Evolutionary conservation across 2,888 invertebrate genomes (phyloP).

Genomic region (Dynastes hyllus): DNA sequence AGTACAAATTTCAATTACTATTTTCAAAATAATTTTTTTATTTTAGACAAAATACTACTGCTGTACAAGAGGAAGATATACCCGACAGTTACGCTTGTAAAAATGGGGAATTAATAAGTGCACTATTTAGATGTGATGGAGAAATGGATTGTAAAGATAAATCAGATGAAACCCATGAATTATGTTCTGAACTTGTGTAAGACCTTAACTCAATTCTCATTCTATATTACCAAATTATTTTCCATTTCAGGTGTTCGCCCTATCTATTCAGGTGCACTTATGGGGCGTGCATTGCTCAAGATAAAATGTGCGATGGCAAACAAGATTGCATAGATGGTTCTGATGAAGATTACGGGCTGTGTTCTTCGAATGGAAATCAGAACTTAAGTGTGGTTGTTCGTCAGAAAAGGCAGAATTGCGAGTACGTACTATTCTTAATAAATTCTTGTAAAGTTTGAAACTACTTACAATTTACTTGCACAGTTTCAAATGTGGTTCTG

Average conservation of each 20-base stretch:
- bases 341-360: background rate
- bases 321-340: slow-evolving; percentile 71
- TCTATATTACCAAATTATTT: too few species aligned
- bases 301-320: slow-evolving; percentile 46
- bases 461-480: too few species aligned
- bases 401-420: background rate
- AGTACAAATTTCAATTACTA: too few species aligned
- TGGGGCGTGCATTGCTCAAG: slow-evolving; percentile 63
- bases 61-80: background rate
- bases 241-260: slow-evolving; percentile 58
- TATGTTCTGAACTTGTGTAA: slow-evolving; percentile 56
- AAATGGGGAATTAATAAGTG: background rate
- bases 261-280: slow-evolving; percentile 63
- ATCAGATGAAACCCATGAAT: slow-evolving; percentile 58
- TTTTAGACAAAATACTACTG: too few species aligned
- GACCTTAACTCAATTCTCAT: background rate
- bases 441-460: too few species aligned
- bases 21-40: too few species aligned
- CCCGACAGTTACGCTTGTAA: background rate
- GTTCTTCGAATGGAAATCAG: background rate
- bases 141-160: slow-evolving; percentile 58
- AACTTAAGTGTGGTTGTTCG: background rate
- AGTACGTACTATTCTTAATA: background rate
- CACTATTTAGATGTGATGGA: slow-evolving; percentile 57
- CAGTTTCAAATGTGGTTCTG: slow-evolving; percentile 64